Percentiles rank a stretch among this genome's conserved stretches.
Conservation (phyloP, 2,113 vertebrate genomes). For the Sturnus vulgaris region DNA sequence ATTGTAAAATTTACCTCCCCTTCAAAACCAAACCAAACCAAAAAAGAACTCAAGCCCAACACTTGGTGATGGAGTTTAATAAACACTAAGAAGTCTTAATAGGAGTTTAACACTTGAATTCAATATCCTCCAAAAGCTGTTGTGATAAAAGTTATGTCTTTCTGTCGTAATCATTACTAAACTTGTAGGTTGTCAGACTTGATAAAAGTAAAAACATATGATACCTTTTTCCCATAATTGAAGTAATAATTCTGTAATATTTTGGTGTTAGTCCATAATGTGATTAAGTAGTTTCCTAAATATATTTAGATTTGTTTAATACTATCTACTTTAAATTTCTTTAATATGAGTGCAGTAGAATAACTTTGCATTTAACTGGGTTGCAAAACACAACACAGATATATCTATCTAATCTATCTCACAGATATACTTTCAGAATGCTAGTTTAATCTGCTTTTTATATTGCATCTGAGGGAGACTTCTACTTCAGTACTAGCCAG, state of each 20-base stretch:
- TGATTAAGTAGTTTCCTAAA: not conserved
- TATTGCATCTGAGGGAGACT: not conserved
- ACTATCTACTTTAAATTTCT: not conserved
- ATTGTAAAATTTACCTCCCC: not conserved
- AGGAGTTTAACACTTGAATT: not conserved
- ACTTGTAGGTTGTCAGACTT: not conserved
- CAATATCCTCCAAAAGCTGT: not conserved
- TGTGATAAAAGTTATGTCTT: not conserved
- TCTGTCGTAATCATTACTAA: not conserved
- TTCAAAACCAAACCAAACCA: not conserved
- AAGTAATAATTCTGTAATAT: not conserved
- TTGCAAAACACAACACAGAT: not conserved
- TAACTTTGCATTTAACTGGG: not conserved
- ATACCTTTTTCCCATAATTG: not conserved
- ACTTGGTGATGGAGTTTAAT: not conserved
- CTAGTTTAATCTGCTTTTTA: constrained; percentile 18
- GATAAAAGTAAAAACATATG: not conserved
- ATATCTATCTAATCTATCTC: not conserved
- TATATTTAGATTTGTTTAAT: not conserved
- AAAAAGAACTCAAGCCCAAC: not conserved
- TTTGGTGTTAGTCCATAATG: not conserved
- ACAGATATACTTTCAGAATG: not conserved
- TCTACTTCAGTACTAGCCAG: constrained; percentile 5
- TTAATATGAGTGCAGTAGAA: not conserved
- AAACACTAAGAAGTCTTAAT: not conserved